A percentile compares a stretch with the other conserved stretches of the same genome.
Evolutionary conservation across 2,797 vertebrate genomes (phyloP).

Genomic region (Potorous gilbertii): DNA sequence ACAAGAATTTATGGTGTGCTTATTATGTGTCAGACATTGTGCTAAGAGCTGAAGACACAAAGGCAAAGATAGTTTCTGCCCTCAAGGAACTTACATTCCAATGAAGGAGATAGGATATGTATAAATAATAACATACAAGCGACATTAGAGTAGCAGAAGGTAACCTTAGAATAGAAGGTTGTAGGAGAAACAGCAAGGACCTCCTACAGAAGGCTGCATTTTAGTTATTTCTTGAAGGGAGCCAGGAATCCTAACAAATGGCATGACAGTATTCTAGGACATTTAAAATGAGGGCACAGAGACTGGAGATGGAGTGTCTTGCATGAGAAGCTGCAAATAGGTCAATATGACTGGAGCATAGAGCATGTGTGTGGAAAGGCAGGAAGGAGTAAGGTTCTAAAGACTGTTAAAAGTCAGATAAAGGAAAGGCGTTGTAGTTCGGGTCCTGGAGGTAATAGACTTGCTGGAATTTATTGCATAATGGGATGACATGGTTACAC

Average conservation of each 20-base stretch:
- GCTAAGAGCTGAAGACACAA: not conserved
- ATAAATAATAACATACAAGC: not conserved
- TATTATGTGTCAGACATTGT: not conserved
- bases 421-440: too few relatives aligned
- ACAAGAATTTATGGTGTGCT: not conserved
- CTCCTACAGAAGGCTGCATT: not conserved
- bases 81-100: not conserved
- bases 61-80: not conserved
- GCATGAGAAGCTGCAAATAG: too few relatives aligned
- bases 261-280: not conserved
- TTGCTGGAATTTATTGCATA: not conserved
- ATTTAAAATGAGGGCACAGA: too few relatives aligned
- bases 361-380: too few relatives aligned
- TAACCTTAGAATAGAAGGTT: not conserved
- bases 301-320: too few relatives aligned
- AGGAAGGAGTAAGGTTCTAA: too few relatives aligned
- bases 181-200: not conserved
- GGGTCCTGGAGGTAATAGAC: not conserved
- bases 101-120: not conserved
- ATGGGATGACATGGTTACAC: not conserved
- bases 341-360: too few relatives aligned
- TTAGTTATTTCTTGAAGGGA: not conserved
- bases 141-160: not conserved
- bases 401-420: too few relatives aligned
- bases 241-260: not conserved